Evolutionary conservation across 2,797 vertebrate genomes (phyloP), one percentile per base, ranked within the genome.

Genomic region (Linurgus olivaceus): DNA sequence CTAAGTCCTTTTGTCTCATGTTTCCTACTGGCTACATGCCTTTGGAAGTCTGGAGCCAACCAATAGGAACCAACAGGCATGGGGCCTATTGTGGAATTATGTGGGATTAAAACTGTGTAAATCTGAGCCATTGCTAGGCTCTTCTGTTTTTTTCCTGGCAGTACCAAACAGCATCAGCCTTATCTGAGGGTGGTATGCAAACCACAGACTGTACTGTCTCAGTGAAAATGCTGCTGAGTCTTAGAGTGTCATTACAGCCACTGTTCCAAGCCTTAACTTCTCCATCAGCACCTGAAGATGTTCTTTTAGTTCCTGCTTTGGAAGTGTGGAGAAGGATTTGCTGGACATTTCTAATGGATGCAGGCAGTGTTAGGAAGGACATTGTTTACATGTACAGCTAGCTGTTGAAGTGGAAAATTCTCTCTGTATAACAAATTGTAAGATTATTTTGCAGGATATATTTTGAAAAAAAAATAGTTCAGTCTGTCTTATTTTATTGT

Each of bases 1-100:
- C 54, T 79, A 94, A 96, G 29, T 94, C 63, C 40, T 87, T 76
- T 91, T 96, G 95, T 94, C 77, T 96, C 52, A 82, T 85, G 74
- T 95, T 96, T 89, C 84, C 91, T 92, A 28, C 71, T 95, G 95
- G 63, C 94, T 76, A 25, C 33, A 4, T 87, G 94, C 77, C 91
- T 94, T 63, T 73, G 74, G 55, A 52, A 91, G 33, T 23, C 48
- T 21, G 9, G 52, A 87, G 93, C 59, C 80, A 94, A 79, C 80
- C 93, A 95, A 40, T 94, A 42, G 66, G 47, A 91, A 28, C 37
- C 40, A 59, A 19, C 40, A 85, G 86, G 63, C 95, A 13, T 42
- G 40, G 51, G 15, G 48, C 84, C 89, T 89, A 3, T 82, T 79
- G 81, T 79, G 84, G 94, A 92, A 93, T 96, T 95, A 93, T 51